These are phyloP conservation scores for Sardina pilchardus DNA, from an alignment of 2,113 vertebrate species.

Conservation along the genomic window DNA sequence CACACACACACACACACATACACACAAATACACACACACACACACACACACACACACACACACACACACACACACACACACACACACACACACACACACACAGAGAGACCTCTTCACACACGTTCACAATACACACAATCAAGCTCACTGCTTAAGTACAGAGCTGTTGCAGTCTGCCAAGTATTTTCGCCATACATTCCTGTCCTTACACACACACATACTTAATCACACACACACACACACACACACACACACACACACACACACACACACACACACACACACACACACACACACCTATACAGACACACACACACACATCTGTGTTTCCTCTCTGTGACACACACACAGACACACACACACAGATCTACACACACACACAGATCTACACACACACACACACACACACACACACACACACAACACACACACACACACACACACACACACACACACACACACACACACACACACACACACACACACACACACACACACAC, in stretches of 20 bases:
- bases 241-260: not conserved
- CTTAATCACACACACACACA: not conserved
- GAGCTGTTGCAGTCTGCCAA: not conserved
- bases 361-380: not conserved
- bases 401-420: not conserved
- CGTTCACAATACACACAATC: not conserved
- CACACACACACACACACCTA: not conserved
- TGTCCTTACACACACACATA: not conserved
- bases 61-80: not conserved
- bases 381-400: not conserved
- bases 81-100: not conserved
- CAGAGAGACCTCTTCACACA: not conserved
- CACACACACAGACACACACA: not conserved
- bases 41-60: not conserved
- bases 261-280: not conserved
- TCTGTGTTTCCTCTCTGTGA: too few relatives aligned
- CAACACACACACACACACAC: slow-evolving; percentile 11
- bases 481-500: not conserved
- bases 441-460: not conserved
- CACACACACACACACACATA: not conserved
- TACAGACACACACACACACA: not conserved
- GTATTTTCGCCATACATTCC: not conserved
- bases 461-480: not conserved
- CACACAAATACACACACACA: not conserved
- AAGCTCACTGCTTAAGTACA: not conserved